These are phyloP conservation scores for Parambassis ranga DNA, from an alignment of 2,797 vertebrate genomes.

Conservation along the genomic window DNA sequence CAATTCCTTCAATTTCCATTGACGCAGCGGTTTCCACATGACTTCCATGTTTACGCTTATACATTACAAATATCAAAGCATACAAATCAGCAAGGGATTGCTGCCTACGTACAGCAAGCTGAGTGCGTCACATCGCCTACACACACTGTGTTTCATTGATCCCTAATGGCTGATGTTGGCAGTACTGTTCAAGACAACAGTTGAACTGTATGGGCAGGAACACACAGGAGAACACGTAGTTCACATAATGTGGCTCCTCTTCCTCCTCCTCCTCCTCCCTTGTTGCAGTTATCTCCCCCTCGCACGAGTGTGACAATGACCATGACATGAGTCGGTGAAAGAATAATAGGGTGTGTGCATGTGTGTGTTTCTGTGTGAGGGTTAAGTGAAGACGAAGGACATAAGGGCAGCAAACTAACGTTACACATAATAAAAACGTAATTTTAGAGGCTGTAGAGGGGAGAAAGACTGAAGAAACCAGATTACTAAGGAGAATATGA, in stretches of 20 bases:
- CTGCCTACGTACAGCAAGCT: neutral
- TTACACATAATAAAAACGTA: neutral
- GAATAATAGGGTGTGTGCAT: neutral
- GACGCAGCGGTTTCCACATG: too few species aligned
- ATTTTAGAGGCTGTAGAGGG: neutral
- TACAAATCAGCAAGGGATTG: neutral
- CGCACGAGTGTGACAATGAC: slow-evolving; percentile 15
- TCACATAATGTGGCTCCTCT: slow-evolving; percentile 9
- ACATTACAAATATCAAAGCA: neutral
- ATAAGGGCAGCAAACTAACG: neutral
- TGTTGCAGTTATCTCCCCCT: slow-evolving; percentile 22
- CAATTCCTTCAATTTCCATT: too few species aligned
- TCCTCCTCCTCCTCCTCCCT: neutral
- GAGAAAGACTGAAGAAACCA: neutral
- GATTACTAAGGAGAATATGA: neutral
- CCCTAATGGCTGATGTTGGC: neutral
- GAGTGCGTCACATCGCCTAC: slow-evolving; percentile 14
- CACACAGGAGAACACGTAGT: neutral
- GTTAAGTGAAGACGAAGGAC: neutral
- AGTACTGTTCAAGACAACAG: neutral
- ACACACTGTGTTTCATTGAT: slow-evolving; percentile 13
- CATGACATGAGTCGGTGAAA: neutral
- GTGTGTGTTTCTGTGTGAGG: neutral
- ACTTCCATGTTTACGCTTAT: too few species aligned
- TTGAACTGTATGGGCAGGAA: neutral